A percentile compares a stretch with the other conserved stretches of the same genome.
Evolutionary conservation across 1,140 invertebrate species (phyloP).

Genomic region (Cyphomyrmex costatus): DNA sequence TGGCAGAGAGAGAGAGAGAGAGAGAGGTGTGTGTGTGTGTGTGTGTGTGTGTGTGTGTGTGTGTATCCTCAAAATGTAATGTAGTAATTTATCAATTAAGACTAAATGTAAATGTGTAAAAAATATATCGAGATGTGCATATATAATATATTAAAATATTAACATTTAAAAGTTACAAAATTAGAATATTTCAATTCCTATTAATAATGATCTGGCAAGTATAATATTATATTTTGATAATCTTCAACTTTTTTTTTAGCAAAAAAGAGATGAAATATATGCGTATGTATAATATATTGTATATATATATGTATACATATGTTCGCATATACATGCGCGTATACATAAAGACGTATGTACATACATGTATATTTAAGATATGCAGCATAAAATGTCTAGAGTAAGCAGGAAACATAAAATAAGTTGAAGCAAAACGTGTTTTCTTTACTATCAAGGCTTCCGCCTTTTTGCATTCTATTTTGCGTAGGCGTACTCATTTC

Average conservation of each 20-base stretch:
- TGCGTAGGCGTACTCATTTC: conserved; percentile 53
- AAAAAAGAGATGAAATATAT: background rate
- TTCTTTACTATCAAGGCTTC: conserved; percentile 21
- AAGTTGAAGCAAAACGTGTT: conserved; percentile 20
- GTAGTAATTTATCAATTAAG: too few relatives aligned
- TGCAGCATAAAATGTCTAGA: background rate
- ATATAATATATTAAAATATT: background rate
- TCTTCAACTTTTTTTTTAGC: background rate
- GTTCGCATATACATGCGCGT: background rate
- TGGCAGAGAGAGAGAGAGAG: too few relatives aligned
- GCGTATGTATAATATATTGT: too few relatives aligned
- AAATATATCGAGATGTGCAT: too few relatives aligned
- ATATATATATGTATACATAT: too few relatives aligned
- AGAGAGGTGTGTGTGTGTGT: too few relatives aligned
- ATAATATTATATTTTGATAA: background rate
- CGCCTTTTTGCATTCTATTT: conserved; percentile 49
- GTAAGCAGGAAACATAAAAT: conserved; percentile 45
- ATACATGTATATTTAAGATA: background rate
- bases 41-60: background rate
- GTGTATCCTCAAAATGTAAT: too few relatives aligned
- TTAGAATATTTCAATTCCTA: background rate
- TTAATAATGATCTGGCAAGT: background rate
- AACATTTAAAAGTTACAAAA: background rate
- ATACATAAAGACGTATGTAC: too few relatives aligned
- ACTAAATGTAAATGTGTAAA: too few relatives aligned